phyloP scores from a whole-genome alignment of 2,888 invertebrate genomes.

The Caradrina clavipalpis region DNA sequence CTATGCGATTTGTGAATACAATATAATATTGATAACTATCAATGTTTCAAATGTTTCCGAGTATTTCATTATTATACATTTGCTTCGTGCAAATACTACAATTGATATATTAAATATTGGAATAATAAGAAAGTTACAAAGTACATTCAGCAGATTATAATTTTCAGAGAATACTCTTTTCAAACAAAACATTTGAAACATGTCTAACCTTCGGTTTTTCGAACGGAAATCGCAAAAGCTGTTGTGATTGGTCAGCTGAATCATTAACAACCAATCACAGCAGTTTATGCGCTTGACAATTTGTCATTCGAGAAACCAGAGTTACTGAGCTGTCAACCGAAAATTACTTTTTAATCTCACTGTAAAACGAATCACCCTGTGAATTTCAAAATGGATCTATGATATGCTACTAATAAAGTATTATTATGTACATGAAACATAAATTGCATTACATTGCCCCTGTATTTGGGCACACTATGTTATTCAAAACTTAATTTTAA shows the following conservation, averaged over 20 bases:
- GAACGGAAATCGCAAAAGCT: background rate
- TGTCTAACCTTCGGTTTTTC: background rate
- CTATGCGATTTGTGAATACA: slow-evolving; percentile 69
- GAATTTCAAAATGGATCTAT: slow-evolving; percentile 73
- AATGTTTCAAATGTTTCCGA: slow-evolving; percentile 55
- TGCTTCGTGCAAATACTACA: slow-evolving; percentile 8
- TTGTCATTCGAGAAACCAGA: background rate
- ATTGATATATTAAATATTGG: background rate
- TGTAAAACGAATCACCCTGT: slow-evolving; percentile 78
- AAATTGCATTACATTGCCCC: slow-evolving; percentile 54
- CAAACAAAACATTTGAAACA: slow-evolving; percentile 54
- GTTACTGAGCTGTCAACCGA: slow-evolving; percentile 45
- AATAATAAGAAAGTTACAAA: slow-evolving; percentile 5
- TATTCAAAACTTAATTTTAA: slow-evolving; percentile 46
- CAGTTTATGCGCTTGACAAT: background rate
- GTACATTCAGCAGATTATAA: slow-evolving; percentile 7
- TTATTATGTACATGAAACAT: slow-evolving; percentile 63
- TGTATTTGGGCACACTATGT: slow-evolving; percentile 40
- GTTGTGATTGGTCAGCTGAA: background rate
- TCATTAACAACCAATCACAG: background rate
- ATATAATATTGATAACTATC: slow-evolving; percentile 51
- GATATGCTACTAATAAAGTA: slow-evolving; percentile 64
- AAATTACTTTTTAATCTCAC: slow-evolving; percentile 73
- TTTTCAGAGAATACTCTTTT: background rate
- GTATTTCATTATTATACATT: slow-evolving; percentile 3